Conservation (phyloP, 2,797 vertebrate species). For the Oreochromis grahami region DNA sequence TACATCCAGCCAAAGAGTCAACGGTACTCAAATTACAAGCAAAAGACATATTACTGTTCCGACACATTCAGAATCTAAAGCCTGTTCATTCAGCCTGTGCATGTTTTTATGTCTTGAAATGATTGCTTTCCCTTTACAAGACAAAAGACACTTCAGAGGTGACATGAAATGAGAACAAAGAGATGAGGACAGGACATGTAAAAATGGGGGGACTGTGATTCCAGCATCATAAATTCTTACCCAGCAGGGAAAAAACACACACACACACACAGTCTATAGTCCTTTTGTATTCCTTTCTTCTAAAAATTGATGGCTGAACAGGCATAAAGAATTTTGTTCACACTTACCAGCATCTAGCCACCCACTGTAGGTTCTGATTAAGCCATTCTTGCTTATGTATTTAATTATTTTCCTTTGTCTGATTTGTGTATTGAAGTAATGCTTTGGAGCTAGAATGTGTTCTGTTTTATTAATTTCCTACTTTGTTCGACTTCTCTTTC, state of each 20-base stretch:
- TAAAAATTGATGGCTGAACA: not conserved
- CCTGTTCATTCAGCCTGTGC: not conserved
- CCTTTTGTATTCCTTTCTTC: not conserved
- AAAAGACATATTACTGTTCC: not conserved
- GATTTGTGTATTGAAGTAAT: not conserved
- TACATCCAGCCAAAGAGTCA: not conserved
- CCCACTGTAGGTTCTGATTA: not conserved
- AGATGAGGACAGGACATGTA: not conserved
- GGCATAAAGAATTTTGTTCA: not conserved
- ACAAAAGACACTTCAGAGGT: not conserved
- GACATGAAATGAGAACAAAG: not conserved
- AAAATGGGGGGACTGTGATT: not conserved
- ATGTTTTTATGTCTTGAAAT: not conserved
- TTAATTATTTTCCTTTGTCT: not conserved
- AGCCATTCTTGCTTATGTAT: not conserved
- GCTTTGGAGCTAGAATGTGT: not conserved
- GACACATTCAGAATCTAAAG: not conserved
- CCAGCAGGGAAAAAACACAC: too few species aligned
- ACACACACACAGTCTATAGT: not conserved
- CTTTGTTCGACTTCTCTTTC: fast-evolving
- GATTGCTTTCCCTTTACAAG: not conserved
- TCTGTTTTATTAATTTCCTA: not conserved
- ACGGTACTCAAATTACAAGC: not conserved
- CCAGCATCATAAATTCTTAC: not conserved
- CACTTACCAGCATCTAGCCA: not conserved